Evolutionary conservation across 2,888 invertebrate genomes (phyloP).

Genomic region (Monoplex corrugatus): DNA sequence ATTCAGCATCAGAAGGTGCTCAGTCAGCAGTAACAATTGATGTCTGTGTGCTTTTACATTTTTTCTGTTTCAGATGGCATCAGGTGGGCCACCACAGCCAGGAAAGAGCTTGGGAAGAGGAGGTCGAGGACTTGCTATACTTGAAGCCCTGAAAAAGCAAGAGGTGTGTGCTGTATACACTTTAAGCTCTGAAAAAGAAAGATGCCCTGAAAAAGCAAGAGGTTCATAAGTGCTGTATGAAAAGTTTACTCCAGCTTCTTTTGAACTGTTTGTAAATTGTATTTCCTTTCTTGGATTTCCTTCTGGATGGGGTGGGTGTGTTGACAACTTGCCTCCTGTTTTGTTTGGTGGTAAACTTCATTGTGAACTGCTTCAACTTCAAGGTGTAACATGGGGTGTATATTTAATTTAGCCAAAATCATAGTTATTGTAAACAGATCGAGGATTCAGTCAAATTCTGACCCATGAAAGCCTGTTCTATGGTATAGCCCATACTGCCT

Average conservation of each 20-base stretch:
- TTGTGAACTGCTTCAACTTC: too few relatives aligned
- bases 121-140: slow-evolving; percentile 76
- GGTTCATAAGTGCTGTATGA: background rate
- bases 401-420: too few relatives aligned
- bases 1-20: too few relatives aligned
- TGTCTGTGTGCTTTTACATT: too few relatives aligned
- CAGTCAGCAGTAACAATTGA: too few relatives aligned
- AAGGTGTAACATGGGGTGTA: too few relatives aligned
- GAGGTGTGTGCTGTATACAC: slow-evolving; percentile 4
- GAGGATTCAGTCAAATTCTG: too few relatives aligned
- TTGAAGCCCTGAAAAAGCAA: slow-evolving; percentile 73
- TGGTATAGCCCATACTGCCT: too few relatives aligned
- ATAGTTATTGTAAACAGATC: too few relatives aligned
- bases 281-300: background rate
- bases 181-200: background rate
- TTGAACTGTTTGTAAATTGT: background rate
- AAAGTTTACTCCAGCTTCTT: background rate
- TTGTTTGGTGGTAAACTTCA: background rate
- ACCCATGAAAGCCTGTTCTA: too few relatives aligned
- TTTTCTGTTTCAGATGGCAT: slow-evolving; percentile 47
- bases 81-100: slow-evolving; percentile 42
- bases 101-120: slow-evolving; percentile 71
- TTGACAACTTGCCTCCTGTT: background rate
- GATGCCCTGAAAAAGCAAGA: background rate
- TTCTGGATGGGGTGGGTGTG: background rate